Evolutionary conservation across 2,888 invertebrate genomes (phyloP).

Genomic region (Orthosia gracilis): DNA sequence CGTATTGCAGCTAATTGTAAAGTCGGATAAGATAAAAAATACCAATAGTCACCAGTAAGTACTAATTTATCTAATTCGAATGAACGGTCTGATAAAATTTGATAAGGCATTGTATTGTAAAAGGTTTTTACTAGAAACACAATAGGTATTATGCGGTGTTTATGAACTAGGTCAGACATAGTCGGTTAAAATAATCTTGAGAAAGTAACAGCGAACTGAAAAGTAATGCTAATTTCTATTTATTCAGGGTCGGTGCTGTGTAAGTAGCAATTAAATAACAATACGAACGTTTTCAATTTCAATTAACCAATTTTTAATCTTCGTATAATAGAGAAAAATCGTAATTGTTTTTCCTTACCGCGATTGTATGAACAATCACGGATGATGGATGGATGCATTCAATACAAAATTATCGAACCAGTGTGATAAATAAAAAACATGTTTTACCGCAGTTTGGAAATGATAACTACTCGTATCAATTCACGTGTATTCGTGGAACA

Average conservation of each 20-base stretch:
- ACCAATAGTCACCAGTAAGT: conserved; percentile 31
- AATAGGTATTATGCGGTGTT: conserved; percentile 5
- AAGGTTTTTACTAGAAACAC: conserved; percentile 20
- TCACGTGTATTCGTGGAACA: not conserved
- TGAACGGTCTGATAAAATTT: conserved; percentile 51
- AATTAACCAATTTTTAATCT: conserved; percentile 7
- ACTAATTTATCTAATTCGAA: conserved; percentile 52
- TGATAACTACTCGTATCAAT: conserved; percentile 19
- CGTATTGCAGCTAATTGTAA: conserved; percentile 41
- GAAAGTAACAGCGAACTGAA: conserved; percentile 20
- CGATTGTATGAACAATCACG: not conserved
- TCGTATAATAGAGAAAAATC: not conserved
- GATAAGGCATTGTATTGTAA: conserved; percentile 28
- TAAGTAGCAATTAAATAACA: not conserved
- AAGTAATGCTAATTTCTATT: conserved; percentile 10
- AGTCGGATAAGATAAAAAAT: conserved; percentile 59
- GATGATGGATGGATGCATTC: conserved; percentile 2
- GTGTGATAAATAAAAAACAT: conserved; percentile 15
- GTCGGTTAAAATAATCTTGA: conserved; percentile 24
- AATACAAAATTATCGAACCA: conserved; percentile 14
- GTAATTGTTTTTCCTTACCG: not conserved
- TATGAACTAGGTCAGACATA: conserved; percentile 39
- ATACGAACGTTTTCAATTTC: conserved; percentile 4
- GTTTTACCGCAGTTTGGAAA: conserved; percentile 8
- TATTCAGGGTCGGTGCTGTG: not conserved